Evolutionary conservation across 2,888 invertebrate genomes (phyloP), one percentile per base, ranked within the genome.

Genomic region (Caenorhabditis sp.): DNA sequence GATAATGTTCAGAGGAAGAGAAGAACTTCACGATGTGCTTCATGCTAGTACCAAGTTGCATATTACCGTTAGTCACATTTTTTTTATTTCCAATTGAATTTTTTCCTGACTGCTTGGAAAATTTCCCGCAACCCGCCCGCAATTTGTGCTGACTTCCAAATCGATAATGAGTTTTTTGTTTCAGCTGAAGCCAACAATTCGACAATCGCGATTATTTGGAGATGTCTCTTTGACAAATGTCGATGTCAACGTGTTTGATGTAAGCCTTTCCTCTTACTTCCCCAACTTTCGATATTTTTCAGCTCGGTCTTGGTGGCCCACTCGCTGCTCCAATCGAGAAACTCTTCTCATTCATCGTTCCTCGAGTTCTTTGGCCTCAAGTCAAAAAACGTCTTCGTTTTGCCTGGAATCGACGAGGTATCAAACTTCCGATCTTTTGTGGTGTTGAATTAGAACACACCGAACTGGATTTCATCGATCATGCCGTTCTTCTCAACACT

Each of bases 281-380:
- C 8, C 21, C 61, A 65, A 17, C 36, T 5, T 36, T 19, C 26
- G 5, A 17, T 17, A 21, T 43, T 43, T 63, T 73, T 26, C 69
- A 85, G 83, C 75, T 84, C 14, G 86, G 85, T 10, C 68, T 86
- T 59, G 77, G 77, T 14, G 86, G 86, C 1, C 76, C 82, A 5
- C 76, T 86, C 50, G 81, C 85, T 8, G 77, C 78, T 58, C 83
- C 84, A 10, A 75, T 86, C 54, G 81, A 83, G 55, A 84, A 84
- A 62, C 68, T 83, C 49, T 69, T 84, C 58, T 78, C 81, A 23
- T 82, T 84, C 61, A 69, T 87, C 17, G 81, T 86, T 10, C 86
- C 86, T 19, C 80, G 82, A 24, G 81, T 85, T 6, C 84, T 86
- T 37, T 86, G 86, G 86, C 86, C 86, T 0, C 81, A 85, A 66